Conservation (phyloP, 2,797 vertebrate species). For the Masticophis lateralis region DNA sequence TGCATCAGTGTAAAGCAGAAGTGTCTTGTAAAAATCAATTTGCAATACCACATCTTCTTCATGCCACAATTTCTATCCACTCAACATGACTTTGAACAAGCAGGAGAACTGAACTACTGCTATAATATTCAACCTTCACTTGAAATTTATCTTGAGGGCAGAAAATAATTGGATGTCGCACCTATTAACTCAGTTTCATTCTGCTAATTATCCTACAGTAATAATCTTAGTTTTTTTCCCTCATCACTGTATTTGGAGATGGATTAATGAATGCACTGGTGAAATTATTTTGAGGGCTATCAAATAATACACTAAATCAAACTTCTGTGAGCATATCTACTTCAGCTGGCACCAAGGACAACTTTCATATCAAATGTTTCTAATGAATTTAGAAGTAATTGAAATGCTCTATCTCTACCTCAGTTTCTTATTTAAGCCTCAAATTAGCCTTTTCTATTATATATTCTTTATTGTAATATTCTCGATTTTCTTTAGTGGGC, state of each 20-base stretch:
- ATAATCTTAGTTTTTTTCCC: slow-evolving; percentile 51
- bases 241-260: slow-evolving; percentile 63
- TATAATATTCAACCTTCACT: slow-evolving; percentile 65
- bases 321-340: slow-evolving; percentile 39
- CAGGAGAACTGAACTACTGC: slow-evolving; percentile 50
- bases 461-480: neutral
- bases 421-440: neutral
- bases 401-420: neutral
- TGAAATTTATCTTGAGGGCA: slow-evolving; percentile 70
- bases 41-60: slow-evolving; percentile 32
- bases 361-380: neutral
- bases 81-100: slow-evolving; percentile 35
- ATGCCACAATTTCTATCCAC: slow-evolving; percentile 38
- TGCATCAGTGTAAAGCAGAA: slow-evolving; percentile 19
- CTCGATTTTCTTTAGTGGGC: neutral
- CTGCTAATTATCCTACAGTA: slow-evolving; percentile 77
- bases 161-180: slow-evolving; percentile 81
- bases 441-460: neutral
- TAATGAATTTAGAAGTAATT: slow-evolving; percentile 7
- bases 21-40: neutral
- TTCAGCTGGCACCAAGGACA: neutral
- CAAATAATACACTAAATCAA: slow-evolving; percentile 57
- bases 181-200: slow-evolving; percentile 78
- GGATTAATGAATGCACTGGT: slow-evolving; percentile 67
- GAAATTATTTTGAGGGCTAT: slow-evolving; percentile 67